These are phyloP conservation scores for Microchirus variegatus DNA, from an alignment of 2,797 vertebrate species.

Conservation along the genomic window DNA sequence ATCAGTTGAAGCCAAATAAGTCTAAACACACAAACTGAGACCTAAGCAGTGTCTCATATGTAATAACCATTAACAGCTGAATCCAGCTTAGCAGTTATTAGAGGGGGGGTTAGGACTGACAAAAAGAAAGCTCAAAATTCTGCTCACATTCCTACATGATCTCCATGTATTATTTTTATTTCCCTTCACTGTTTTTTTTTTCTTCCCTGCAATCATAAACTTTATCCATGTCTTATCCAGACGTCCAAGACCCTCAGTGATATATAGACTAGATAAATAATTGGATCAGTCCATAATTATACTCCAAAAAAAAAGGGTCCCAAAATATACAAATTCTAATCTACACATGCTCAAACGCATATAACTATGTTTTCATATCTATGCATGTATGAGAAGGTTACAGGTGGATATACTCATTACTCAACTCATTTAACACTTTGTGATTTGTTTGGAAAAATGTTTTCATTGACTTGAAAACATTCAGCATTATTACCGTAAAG, in stretches of 20 bases:
- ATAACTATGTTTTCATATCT: constrained; percentile 12
- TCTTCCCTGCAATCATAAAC: background rate
- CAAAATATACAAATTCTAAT: constrained; percentile 8
- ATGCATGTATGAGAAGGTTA: constrained; percentile 12
- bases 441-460: background rate
- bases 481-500: no score
- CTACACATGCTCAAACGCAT: background rate
- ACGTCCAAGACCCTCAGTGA: constrained; percentile 13
- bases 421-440: background rate
- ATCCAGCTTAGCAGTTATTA: constrained; percentile 13
- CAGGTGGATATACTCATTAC: constrained; percentile 1
- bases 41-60: constrained; percentile 19
- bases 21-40: constrained; percentile 6
- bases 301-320: background rate
- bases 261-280: constrained; percentile 44
- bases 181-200: background rate
- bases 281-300: constrained; percentile 17
- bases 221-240: constrained; percentile 7
- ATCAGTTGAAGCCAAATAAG: constrained; percentile 26
- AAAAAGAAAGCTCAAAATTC: constrained; percentile 1
- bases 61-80: constrained; percentile 50
- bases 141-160: constrained; percentile 3
- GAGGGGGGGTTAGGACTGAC: background rate
- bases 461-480: constrained; percentile 7
- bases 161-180: background rate